phyloP scores from a whole-genome alignment of 1,140 invertebrate genomes.

The Pseudachorutes palmiensis region DNA sequence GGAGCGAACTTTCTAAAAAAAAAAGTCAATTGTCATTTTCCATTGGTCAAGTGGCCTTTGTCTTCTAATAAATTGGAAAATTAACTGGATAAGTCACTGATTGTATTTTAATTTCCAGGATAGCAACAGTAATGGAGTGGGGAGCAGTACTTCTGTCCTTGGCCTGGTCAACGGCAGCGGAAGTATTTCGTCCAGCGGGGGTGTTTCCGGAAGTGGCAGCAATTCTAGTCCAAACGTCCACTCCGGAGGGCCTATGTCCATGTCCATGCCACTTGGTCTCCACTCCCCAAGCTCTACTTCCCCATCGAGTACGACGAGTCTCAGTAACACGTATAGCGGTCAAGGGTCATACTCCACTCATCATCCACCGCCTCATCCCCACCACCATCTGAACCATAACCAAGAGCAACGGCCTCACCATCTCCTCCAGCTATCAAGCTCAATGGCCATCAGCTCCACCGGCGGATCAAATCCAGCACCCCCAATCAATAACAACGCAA shows the following conservation, averaged over 20 bases:
- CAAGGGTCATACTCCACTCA: not conserved
- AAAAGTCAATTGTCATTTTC: too few species aligned
- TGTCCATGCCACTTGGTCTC: constrained; percentile 2
- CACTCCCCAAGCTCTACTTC: constrained; percentile 4
- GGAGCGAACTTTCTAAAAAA: too few species aligned
- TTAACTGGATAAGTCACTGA: too few species aligned
- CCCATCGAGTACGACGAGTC: not conserved
- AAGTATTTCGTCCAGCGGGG: constrained; percentile 10
- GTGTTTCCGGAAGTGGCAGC: constrained; percentile 13
- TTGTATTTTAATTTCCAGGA: too few species aligned
- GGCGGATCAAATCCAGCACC: not conserved
- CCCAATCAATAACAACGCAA: constrained; percentile 2
- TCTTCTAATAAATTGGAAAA: too few species aligned
- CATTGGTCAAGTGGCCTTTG: too few species aligned
- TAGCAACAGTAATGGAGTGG: constrained; percentile 25
- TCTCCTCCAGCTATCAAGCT: constrained; percentile 9
- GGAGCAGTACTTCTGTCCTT: constrained; percentile 23
- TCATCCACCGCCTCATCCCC: not conserved
- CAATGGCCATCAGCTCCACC: constrained; percentile 13
- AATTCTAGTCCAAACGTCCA: constrained; percentile 27
- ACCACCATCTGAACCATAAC: constrained; percentile 27
- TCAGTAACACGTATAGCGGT: not conserved
- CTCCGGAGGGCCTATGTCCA: not conserved
- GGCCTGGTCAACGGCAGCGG: constrained; percentile 22
- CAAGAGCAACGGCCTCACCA: constrained; percentile 21